A percentile compares a stretch with the other conserved stretches of the same genome.
Evolutionary conservation across 2,113 vertebrate genomes (phyloP).

Genomic region (Andinoacara biseriatus): DNA sequence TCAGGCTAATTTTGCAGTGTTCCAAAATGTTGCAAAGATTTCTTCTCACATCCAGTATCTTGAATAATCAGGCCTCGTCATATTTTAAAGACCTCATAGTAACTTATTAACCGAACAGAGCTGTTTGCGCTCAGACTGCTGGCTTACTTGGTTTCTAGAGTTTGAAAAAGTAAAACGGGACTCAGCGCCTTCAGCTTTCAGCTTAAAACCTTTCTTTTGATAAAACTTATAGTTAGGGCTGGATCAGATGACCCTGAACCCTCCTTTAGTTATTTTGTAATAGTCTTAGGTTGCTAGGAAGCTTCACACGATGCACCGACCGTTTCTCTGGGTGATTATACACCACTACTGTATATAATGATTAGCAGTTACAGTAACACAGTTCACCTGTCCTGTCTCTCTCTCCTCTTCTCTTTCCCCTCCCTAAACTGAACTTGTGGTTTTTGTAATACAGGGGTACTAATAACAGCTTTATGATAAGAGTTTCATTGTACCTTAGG

Average conservation of each 20-base stretch:
- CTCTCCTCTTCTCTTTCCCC: too few species aligned
- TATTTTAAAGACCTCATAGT: background rate
- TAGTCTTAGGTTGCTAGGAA: background rate
- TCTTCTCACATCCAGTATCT: background rate
- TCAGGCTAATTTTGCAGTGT: background rate
- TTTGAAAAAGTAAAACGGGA: background rate
- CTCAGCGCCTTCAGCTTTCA: background rate
- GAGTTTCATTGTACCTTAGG: slow-evolving; percentile 81
- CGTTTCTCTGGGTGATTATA: background rate
- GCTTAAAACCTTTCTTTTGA: background rate
- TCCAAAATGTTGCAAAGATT: background rate
- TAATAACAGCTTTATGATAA: slow-evolving; percentile 6
- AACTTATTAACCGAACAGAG: background rate
- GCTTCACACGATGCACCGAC: background rate
- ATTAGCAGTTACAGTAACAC: too few species aligned
- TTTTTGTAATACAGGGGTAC: background rate
- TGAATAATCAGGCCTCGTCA: background rate
- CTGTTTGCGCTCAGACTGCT: background rate
- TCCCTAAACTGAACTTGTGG: background rate
- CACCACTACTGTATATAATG: background rate
- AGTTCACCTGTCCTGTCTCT: too few species aligned
- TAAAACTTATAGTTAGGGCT: background rate
- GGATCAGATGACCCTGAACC: background rate
- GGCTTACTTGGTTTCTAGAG: background rate
- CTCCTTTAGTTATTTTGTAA: background rate